Evolutionary conservation across 2,113 vertebrate species (phyloP), one percentile per base, ranked within the genome.

Genomic region (Entelurus aequoreus): DNA sequence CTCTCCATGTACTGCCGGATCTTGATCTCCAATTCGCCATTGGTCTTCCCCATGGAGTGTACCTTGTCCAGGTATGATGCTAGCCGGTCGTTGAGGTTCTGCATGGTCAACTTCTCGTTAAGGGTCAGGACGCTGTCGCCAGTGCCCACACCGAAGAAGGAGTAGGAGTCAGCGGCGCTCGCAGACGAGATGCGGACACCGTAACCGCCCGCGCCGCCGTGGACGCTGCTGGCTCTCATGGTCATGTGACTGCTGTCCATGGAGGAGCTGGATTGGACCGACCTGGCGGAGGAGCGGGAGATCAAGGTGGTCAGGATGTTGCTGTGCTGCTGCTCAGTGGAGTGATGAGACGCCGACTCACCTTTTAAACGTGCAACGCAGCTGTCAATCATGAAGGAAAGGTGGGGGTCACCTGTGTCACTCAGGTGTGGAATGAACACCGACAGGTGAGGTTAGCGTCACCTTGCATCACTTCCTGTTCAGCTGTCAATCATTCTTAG

Each of bases 1-100:
- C 40, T 79, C 6, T 90, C 89, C 50, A 91, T 14, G 13, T 76
- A 90, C 77, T 84, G 54, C 0, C 66, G 46, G 72, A 92, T 92
- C 78, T 92, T 90, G 64, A 86, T 61, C 84, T 92, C 90, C 75
- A 92, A 80, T 1, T 89, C 85, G 0, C 60, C 54, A 44, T 92
- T 92, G 74, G 86, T 78, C 72, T 69, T 78, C 78, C 91, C 90
- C 81, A 91, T 79, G 14, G 36, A 6, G 56, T 6, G 77, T 16
- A 92, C 91, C 84, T 90, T 90, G 9, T 51, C 79, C 79, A 91
- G 84, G 82, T 91, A 92, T 52, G 65, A 0, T 52, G 87, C 83
- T 78, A 92, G 84, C 0, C 90, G 90, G 73, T 92, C 87, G 49
- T 92, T 92, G 14, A 91, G 86, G 77, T 90, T 90, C 76, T 87